phyloP scores from a whole-genome alignment of 2,113 vertebrate genomes.

The Poeciliopsis occidentalis region DNA sequence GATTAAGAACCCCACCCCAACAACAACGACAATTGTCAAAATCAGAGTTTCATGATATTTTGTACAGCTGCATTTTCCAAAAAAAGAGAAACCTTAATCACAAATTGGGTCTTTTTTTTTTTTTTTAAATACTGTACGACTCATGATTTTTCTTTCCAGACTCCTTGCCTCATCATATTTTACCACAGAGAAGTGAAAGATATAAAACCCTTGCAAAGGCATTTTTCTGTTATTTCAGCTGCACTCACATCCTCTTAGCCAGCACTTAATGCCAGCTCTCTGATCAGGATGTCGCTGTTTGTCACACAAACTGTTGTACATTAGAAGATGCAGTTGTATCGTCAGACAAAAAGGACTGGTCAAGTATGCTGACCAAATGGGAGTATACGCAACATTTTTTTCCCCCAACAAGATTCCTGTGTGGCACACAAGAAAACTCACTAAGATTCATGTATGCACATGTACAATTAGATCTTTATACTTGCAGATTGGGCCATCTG shows the following conservation, averaged over 20 bases:
- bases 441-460: neutral
- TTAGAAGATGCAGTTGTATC: neutral
- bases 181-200: constrained; percentile 19
- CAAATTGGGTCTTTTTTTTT: neutral
- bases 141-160: neutral
- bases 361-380: neutral
- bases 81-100: neutral
- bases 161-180: neutral
- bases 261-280: neutral
- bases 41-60: too few relatives aligned
- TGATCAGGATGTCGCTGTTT: neutral
- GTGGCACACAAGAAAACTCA: neutral
- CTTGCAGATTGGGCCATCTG: constrained; percentile 1
- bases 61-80: too few relatives aligned
- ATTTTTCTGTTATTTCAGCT: neutral
- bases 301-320: neutral
- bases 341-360: neutral
- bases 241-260: constrained; percentile 16
- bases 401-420: neutral
- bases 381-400: neutral
- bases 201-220: neutral
- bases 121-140: neutral
- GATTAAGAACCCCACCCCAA: neutral
- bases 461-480: neutral
- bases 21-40: neutral